These are phyloP conservation scores for Lydus trimaculatus DNA, from an alignment of 2,888 invertebrate species.

Conservation along the genomic window DNA sequence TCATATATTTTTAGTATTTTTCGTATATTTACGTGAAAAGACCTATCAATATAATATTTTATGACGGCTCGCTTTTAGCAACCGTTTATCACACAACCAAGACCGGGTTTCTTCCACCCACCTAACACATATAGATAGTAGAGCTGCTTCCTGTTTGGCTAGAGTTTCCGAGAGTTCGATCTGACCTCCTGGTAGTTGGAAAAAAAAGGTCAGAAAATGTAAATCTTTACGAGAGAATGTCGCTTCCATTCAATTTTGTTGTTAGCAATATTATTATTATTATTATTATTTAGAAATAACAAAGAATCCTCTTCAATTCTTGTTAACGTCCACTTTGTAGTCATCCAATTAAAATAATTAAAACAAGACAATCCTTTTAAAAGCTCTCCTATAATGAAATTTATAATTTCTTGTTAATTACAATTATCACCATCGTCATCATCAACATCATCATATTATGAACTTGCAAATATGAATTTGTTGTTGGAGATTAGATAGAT, in stretches of 20 bases:
- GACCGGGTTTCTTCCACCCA: background rate
- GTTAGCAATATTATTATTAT: too few relatives aligned
- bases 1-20: background rate
- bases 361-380: background rate
- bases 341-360: background rate
- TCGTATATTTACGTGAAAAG: background rate
- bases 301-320: background rate
- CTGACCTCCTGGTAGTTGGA: background rate
- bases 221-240: background rate
- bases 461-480: slow-evolving; percentile 9
- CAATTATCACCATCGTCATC: background rate
- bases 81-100: slow-evolving; percentile 7
- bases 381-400: background rate
- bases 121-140: background rate
- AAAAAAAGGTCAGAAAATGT: background rate
- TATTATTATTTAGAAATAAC: background rate
- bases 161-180: slow-evolving; percentile 7
- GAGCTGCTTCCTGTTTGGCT: background rate
- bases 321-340: background rate
- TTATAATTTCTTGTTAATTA: background rate
- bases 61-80: slow-evolving; percentile 1
- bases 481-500: slow-evolving; percentile 4
- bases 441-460: background rate
- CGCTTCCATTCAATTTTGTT: background rate
- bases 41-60: slow-evolving; percentile 1